These are phyloP conservation scores for Mirounga angustirostris DNA, from an alignment of 2,113 vertebrate species.

Conservation along the genomic window DNA sequence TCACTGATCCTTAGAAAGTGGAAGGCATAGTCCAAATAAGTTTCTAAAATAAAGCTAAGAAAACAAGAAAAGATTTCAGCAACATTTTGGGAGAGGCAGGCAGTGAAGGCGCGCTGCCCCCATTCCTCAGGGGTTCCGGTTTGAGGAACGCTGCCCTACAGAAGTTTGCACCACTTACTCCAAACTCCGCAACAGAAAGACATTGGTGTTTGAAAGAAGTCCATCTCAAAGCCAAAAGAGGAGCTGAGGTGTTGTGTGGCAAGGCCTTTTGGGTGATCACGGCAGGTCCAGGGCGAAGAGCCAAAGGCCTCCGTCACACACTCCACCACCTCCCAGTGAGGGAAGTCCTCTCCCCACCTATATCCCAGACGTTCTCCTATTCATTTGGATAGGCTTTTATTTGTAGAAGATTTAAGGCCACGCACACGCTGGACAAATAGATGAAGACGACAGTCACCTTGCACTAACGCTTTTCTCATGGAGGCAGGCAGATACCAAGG, in stretches of 20 bases:
- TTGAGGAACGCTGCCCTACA: background rate
- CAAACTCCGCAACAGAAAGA: background rate
- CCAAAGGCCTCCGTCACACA: background rate
- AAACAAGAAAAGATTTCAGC: background rate
- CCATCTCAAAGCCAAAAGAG: background rate
- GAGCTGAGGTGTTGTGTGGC: background rate
- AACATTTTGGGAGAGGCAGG: background rate
- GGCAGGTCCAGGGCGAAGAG: background rate
- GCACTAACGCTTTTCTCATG: background rate
- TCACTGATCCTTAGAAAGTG: background rate
- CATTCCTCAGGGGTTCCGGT: accelerated
- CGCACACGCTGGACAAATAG: background rate
- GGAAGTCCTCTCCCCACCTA: background rate
- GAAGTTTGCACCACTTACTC: no score
- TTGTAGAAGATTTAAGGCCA: background rate
- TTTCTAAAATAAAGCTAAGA: background rate
- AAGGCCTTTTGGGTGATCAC: background rate
- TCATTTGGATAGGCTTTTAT: background rate
- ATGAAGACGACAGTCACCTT: background rate
- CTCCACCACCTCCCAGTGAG: no score
- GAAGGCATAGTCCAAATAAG: background rate
- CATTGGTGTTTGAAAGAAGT: background rate
- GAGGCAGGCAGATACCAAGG: background rate
- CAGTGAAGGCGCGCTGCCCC: background rate
- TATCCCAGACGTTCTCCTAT: background rate